Base-by-base conservation (phyloP, 2,888 invertebrate species). In the Sisyra nigra region DNA sequence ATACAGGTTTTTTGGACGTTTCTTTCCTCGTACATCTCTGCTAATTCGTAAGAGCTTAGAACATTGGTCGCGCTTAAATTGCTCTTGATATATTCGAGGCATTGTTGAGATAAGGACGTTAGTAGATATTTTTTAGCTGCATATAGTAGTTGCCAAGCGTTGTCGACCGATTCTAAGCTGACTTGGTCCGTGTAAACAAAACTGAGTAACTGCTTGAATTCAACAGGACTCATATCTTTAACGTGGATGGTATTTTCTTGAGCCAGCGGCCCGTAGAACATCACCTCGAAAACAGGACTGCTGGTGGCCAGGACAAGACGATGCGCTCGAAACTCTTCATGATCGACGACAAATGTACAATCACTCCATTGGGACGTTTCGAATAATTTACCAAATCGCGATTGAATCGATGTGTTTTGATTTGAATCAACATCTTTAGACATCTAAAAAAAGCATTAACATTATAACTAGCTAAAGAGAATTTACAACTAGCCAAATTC, bases 221-320 rank as follows among this genome's bases (percentile, higher is more conserved):
- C 69, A 42, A 67, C 66, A 18, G 73, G 67, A 51, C 70, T 67
- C 46, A 76, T 71, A 54, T 77, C 77, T 45, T 68, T 66, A 45
- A 76, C 65, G 40, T 58, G 54, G 46, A 75, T 69, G 48, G 31
- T 38, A 40, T 61, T 57, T 48, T 61, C 56, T 45, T 62, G 61
- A 30, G 74, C 69, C 51, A 77, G 52, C 10, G 72, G 68, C 1
- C 79, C 78, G 59, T 69, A 77, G 48, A 77, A 68, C 74, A 78
- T 75, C 18, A 72, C 74, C 58, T 76, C 74, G 62, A 79, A 78
- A 30, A 78, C 77, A 6, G 76, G 76, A 55, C 77, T 77, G 51
- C 70, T 70, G 45, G 71, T 69, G n/a, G 74, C 73, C 50, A 79
- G 55, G 48, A 77, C 68, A 44, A 76, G 57, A 59, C 72, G 73